These are phyloP conservation scores for Crepidodera aurea DNA, from an alignment of 2,888 invertebrate species.

Conservation along the genomic window DNA sequence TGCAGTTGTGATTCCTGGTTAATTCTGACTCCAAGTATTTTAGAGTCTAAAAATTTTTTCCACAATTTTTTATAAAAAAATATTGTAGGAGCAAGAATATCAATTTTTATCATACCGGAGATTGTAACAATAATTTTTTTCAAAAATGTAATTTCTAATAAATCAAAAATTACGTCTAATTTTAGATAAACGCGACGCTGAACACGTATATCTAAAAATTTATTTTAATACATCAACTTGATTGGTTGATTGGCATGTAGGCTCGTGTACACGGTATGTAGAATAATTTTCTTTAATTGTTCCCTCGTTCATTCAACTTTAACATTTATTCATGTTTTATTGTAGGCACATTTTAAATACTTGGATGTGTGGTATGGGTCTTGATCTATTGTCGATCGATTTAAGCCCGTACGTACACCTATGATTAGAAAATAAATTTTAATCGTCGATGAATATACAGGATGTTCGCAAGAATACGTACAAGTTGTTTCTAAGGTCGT, in stretches of 20 bases:
- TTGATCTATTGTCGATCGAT: slow-evolving; percentile 5
- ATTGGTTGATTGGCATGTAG: slow-evolving; percentile 27
- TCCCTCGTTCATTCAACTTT: slow-evolving; percentile 35
- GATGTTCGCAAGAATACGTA: too few species aligned
- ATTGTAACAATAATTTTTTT: too few species aligned
- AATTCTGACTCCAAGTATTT: too few species aligned
- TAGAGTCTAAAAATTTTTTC: too few species aligned
- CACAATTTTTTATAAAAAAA: too few species aligned
- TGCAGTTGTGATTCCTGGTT: too few species aligned
- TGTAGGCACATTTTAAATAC: slow-evolving; percentile 7
- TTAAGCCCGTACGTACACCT: background rate
- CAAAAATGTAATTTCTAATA: too few species aligned
- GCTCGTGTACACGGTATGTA: slow-evolving; percentile 25
- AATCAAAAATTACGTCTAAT: too few species aligned
- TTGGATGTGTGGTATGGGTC: background rate
- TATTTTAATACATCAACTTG: slow-evolving; percentile 20
- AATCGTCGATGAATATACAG: too few species aligned
- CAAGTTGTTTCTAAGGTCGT: too few species aligned
- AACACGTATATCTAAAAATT: slow-evolving; percentile 4
- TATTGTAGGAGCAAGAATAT: too few species aligned
- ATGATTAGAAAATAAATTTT: slow-evolving; percentile 1
- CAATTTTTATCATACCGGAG: too few species aligned
- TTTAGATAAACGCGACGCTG: background rate
- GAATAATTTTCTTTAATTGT: slow-evolving; percentile 33
- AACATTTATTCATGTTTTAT: slow-evolving; percentile 22